Evolutionary conservation across 1,140 invertebrate genomes (phyloP).

Genomic region (Musca vetustissima): DNA sequence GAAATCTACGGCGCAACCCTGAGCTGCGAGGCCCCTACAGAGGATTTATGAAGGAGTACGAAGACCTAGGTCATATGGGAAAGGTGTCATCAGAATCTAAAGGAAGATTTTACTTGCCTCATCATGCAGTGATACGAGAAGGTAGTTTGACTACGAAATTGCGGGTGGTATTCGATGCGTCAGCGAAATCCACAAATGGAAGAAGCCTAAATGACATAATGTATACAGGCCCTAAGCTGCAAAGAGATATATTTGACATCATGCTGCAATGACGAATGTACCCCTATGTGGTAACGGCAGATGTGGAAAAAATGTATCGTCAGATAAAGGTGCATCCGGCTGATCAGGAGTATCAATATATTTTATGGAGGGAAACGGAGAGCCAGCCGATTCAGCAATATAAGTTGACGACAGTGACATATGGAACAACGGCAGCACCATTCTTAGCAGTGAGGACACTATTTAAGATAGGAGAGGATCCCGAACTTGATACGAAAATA

Average conservation of each 20-base stretch:
- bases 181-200: slow-evolving; percentile 32
- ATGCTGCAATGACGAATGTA: slow-evolving; percentile 46
- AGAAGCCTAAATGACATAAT: slow-evolving; percentile 47
- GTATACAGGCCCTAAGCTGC: slow-evolving; percentile 42
- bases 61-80: slow-evolving; percentile 24
- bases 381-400: slow-evolving; percentile 37
- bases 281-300: slow-evolving; percentile 37
- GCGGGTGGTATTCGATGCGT: slow-evolving; percentile 42
- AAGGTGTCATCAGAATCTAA: not conserved
- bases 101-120: slow-evolving; percentile 26
- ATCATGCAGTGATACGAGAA: slow-evolving; percentile 19
- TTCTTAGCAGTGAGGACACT: slow-evolving; percentile 40
- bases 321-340: slow-evolving; percentile 34
- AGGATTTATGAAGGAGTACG: slow-evolving; percentile 24
- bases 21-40: not conserved
- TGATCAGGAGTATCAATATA: slow-evolving; percentile 43
- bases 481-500: slow-evolving; percentile 37
- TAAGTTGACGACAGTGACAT: slow-evolving; percentile 47
- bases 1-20: not conserved
- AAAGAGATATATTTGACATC: slow-evolving; percentile 45
- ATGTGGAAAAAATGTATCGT: slow-evolving; percentile 51
- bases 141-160: slow-evolving; percentile 35
- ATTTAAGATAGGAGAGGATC: slow-evolving; percentile 40
- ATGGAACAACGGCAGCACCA: slow-evolving; percentile 39
- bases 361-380: slow-evolving; percentile 47